Percentiles rank a stretch among this genome's conserved stretches.
Conservation (phyloP, 2,113 vertebrate genomes). For the Paramisgurnus dabryanus region DNA sequence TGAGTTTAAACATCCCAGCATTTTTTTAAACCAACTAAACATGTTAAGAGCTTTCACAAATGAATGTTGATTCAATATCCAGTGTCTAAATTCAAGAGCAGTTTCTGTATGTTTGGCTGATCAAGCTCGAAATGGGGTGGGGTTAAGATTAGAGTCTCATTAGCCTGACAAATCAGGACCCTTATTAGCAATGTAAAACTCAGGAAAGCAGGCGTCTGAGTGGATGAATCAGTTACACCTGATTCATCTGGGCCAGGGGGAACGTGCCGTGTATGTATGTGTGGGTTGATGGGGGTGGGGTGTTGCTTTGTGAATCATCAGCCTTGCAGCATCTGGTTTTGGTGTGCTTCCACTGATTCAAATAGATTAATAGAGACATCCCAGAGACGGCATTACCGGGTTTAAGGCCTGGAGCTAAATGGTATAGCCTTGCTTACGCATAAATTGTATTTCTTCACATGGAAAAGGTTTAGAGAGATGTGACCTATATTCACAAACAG, state of each 20-base stretch:
- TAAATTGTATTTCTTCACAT: conserved; percentile 25
- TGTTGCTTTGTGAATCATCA: conserved; percentile 48
- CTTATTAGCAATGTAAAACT: neutral
- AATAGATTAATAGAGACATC: conserved; percentile 48
- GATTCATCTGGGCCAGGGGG: conserved; percentile 25
- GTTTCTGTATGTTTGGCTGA: no score
- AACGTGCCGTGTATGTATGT: conserved; percentile 4
- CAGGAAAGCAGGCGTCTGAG: neutral
- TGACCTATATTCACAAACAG: conserved; percentile 54
- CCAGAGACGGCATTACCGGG: conserved; percentile 38
- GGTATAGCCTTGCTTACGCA: conserved; percentile 14
- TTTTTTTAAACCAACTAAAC: no score
- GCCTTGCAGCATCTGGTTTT: conserved; percentile 50
- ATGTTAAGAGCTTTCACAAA: neutral
- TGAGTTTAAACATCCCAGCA: no score
- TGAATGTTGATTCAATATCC: conserved; percentile 1
- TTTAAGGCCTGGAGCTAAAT: conserved; percentile 38
- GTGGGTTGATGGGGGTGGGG: conserved; percentile 2
- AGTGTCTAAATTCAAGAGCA: neutral
- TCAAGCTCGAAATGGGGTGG: no score
- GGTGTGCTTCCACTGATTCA: conserved; percentile 26
- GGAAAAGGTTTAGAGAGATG: conserved; percentile 31
- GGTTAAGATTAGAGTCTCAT: no score
- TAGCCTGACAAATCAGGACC: no score
- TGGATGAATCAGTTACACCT: conserved; percentile 30